Base-by-base conservation (phyloP, 2,888 invertebrate genomes). In the Sussaba pulchella region DNA sequence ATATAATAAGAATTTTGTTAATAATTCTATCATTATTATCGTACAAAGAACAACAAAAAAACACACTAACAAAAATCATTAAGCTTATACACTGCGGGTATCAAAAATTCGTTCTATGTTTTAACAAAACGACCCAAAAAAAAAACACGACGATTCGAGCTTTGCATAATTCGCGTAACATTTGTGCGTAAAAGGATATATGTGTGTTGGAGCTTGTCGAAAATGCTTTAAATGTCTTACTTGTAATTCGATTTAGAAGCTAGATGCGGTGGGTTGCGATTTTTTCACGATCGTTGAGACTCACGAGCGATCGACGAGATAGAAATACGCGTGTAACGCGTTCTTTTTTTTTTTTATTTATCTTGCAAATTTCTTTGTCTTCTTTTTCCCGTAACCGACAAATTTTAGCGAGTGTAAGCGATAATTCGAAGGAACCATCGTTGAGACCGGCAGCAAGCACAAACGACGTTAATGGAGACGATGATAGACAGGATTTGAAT, bases 401-500 rank as follows among this genome's bases (percentile, higher is more conserved):
- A 86, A 85, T 91, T 91, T 87, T 88, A 91, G 91, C 89, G 78
- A 87, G 86, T 41, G 91, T 88, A 57, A 90, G 89, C 69, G 90
- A 91, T 81, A 90, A 89, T 41, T 89, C 89, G 52, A 90, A 89
- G 84, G 91, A 91, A 77, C 85, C 89, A 14, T 87, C 89, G 19
- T 83, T 92, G 39, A 88, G 87, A 87, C 89, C 91, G 0, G 87
- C 89, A 14, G 87, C 87, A 2, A 92, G 92, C 67, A 86, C 88
- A 59, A 90, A 82, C 57, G 92, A 91, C 45, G 92, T 93, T 43
- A 93, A 93, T 77, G 93, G 94, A 41, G 93, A 92, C 9, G 92
- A 92, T 36, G 93, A 93, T 84, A 93, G 93, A 82, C 93, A 93
- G 87, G 93, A 93, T 85, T 85, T 91, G 71, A 95, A 94, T 87